A percentile compares a stretch with the other conserved stretches of the same genome.
phyloP scores from a whole-genome alignment of 2,113 vertebrate species.

The Clupea harengus region DNA sequence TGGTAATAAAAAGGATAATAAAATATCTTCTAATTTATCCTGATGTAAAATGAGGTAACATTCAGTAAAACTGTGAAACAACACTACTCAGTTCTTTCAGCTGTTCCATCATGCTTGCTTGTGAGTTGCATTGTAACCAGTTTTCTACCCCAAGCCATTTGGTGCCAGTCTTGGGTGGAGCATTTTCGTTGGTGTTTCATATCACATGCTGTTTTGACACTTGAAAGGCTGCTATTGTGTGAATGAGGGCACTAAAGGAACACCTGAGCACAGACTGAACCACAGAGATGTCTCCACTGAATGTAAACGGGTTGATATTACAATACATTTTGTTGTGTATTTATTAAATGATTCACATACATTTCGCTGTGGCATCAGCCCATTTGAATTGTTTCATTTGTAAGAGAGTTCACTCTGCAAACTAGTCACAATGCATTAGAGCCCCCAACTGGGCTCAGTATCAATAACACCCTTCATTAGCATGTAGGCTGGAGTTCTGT shows the following conservation, averaged over 20 bases:
- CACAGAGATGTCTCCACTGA: neutral
- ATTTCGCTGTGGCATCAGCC: neutral
- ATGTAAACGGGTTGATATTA: neutral
- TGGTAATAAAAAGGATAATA: neutral
- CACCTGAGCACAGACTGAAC: neutral
- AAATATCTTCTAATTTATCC: neutral
- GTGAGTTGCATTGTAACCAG: neutral
- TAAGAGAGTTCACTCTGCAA: neutral
- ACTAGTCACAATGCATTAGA: neutral
- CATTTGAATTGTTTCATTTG: neutral
- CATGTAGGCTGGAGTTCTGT: neutral
- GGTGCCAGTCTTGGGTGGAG: neutral
- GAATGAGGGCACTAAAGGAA: neutral
- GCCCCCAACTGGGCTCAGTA: neutral
- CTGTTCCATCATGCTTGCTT: neutral
- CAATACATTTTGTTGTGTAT: neutral
- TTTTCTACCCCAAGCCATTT: conserved; percentile 3
- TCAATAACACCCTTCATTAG: neutral
- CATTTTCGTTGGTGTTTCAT: neutral
- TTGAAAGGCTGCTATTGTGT: conserved; percentile 13
- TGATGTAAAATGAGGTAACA: neutral
- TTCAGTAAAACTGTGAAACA: neutral
- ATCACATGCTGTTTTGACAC: conserved; percentile 4
- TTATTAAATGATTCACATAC: neutral
- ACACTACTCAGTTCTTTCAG: neutral